Evolutionary conservation across 1,140 invertebrate genomes (phyloP).

Genomic region (Macrobrachium rosenbergii): DNA sequence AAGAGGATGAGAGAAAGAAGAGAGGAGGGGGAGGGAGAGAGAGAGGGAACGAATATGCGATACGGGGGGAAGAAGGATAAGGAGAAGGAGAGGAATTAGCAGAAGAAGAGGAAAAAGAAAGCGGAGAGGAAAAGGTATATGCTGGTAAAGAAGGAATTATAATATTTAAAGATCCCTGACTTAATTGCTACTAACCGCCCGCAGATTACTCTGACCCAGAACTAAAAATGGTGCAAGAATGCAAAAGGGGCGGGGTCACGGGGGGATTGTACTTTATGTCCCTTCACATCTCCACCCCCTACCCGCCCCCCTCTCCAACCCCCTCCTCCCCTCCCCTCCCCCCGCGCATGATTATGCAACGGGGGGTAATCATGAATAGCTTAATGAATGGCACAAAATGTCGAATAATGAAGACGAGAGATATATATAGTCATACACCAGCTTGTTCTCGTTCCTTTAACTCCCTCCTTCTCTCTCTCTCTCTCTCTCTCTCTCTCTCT

Average conservation of each 20-base stretch:
- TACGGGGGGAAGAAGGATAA: background rate
- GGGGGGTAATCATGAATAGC: too few relatives aligned
- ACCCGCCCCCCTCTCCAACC: too few relatives aligned
- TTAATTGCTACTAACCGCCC: background rate
- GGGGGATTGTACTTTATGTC: too few relatives aligned
- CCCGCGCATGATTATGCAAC: too few relatives aligned
- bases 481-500: too few relatives aligned
- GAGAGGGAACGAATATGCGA: background rate
- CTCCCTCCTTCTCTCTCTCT: too few relatives aligned
- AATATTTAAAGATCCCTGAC: background rate
- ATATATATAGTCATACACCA: too few relatives aligned
- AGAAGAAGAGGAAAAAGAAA: background rate
- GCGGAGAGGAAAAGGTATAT: background rate
- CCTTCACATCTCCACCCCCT: too few relatives aligned
- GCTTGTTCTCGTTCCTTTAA: too few relatives aligned
- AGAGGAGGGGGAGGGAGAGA: background rate
- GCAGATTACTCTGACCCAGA: background rate
- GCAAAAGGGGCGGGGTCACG: too few relatives aligned
- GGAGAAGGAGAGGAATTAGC: background rate
- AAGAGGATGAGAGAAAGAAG: background rate
- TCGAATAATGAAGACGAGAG: slow-evolving; percentile 25
- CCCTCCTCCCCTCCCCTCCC: too few relatives aligned
- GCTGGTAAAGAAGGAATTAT: background rate
- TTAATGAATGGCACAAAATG: background rate
- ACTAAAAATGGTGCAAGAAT: slow-evolving; percentile 32